A percentile compares a stretch with the other conserved stretches of the same genome.
These are phyloP conservation scores for Hippoglossus stenolepis DNA, from an alignment of 2,113 vertebrate genomes.

Conservation along the genomic window DNA sequence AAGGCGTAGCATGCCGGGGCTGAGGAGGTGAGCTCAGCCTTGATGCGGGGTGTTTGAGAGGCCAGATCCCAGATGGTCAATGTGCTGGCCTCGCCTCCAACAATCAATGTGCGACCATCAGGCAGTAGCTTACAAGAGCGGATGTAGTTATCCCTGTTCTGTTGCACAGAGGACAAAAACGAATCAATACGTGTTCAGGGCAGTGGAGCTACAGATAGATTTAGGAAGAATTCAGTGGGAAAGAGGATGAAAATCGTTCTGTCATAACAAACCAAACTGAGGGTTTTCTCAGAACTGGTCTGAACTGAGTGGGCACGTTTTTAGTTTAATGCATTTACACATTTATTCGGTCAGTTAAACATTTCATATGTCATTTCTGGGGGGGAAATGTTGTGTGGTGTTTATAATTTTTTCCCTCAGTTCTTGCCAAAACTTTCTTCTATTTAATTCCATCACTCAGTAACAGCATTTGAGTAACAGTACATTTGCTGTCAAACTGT, in stretches of 20 bases:
- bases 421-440: neutral
- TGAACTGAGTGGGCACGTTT: neutral
- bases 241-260: constrained; percentile 34
- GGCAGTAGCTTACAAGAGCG: constrained; percentile 97
- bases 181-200: constrained; percentile 66
- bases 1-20: constrained; percentile 98
- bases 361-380: constrained; percentile 13
- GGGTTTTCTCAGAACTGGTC: neutral
- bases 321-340: neutral
- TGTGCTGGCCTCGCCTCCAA: constrained; percentile 97
- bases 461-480: constrained; percentile 12
- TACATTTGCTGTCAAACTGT: constrained; percentile 16
- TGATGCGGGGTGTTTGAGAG: constrained; percentile 97
- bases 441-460: constrained; percentile 14
- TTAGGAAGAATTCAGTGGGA: constrained; percentile 43
- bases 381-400: neutral
- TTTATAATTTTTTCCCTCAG: constrained; percentile 1
- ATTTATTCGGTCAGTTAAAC: constrained; percentile 7
- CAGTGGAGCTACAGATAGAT: constrained; percentile 40
- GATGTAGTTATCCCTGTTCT: constrained; percentile 99
- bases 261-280: constrained; percentile 17
- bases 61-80: constrained; percentile 99
- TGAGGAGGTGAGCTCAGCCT: constrained; percentile 97
- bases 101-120: constrained; percentile 96
- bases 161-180: constrained; percentile 66